phyloP scores from a whole-genome alignment of 2,888 invertebrate genomes.

The Drosophila prostipennis region DNA sequence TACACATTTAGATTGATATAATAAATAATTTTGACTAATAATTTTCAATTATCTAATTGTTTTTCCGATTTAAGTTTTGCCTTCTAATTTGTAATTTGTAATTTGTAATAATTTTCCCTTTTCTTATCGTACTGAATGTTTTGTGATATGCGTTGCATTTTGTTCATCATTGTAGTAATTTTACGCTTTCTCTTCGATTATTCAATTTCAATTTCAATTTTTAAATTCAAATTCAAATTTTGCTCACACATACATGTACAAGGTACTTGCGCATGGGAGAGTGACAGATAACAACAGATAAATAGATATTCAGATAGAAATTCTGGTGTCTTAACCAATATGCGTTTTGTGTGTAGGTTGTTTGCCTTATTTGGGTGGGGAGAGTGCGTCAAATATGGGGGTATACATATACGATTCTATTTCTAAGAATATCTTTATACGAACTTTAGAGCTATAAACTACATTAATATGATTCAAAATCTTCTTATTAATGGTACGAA shows the following conservation, averaged over 20 bases:
- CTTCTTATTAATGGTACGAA: conserved; percentile 37
- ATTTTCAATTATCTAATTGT: conserved; percentile 81
- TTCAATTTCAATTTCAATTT: conserved; percentile 1
- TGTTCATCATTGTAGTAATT: conserved; percentile 51
- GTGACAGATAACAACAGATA: conserved; percentile 27
- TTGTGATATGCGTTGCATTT: conserved; percentile 73
- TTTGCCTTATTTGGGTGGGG: conserved; percentile 2
- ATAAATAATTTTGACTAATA: conserved; percentile 82
- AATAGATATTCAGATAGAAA: conserved; percentile 8
- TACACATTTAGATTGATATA: conserved; percentile 47
- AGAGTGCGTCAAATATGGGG: conserved; percentile 23
- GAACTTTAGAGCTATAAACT: conserved; percentile 67
- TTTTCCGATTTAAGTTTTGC: conserved; percentile 39
- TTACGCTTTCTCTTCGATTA: conserved; percentile 16
- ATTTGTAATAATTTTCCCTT: conserved; percentile 37
- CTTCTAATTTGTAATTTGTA: conserved; percentile 44
- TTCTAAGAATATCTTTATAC: conserved; percentile 45
- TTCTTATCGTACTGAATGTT: conserved; percentile 36
- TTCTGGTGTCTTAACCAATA: conserved; percentile 1
- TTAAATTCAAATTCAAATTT: conserved; percentile 6
- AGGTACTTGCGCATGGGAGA: conserved; percentile 8
- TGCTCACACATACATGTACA: conserved; percentile 15
- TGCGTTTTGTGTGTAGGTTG: no score
- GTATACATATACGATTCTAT: conserved; percentile 30
- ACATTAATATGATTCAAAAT: conserved; percentile 70